Evolutionary conservation across 30 jellyfish, hydroid and myxozoan genomes (phyloP), one percentile per base, ranked within the genome.

Genomic region (Turritopsis dohrnii): DNA sequence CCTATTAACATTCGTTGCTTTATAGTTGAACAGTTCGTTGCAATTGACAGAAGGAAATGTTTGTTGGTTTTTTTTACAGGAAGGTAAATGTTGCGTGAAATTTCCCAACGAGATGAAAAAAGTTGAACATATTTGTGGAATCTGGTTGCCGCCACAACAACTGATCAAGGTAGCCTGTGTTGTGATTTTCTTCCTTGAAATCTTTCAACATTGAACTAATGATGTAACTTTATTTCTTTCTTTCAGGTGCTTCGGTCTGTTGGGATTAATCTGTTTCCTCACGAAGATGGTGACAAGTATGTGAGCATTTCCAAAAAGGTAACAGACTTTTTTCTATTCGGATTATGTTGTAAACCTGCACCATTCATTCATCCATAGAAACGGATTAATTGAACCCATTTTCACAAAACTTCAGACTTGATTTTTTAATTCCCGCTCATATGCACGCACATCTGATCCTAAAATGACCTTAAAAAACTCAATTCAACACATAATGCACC

Each of bases 221-320:
- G 17, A 7, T 4, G 4, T 3, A 66, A 21, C 29, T 66, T 1
- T 0, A 18, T 28, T n/a, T 74, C 19, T 28, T n/a, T 60, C 65
- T 84, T 79, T 54, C 31, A 87, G 98, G 73, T 54, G 54, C 72
- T 73, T 75, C 83, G 88, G 28, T 69, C 83, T 1, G 83, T 85
- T 65, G 99, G 99, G 19, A 66, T 94, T 16, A 94, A 94, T 53
- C 79, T 94, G 20, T 94, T 86, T 65, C 96, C 99, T 0, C 80
- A 85, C 30, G 89, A 79, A 71, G 99, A 94, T 85, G 99, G 96
- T 20, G 88, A 83, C 23, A 94, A 88, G 66, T 94, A 94, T 72
- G 96, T 94, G 75, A 81, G 93, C 90, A 86, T 94, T 23, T 83
- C 90, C 77, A 85, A 88, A 66, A 94, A 94, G 96, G 99, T 94